Evolutionary conservation across 2,113 vertebrate species (phyloP), one percentile per base, ranked within the genome.

Genomic region (Chaetodon auriga): DNA sequence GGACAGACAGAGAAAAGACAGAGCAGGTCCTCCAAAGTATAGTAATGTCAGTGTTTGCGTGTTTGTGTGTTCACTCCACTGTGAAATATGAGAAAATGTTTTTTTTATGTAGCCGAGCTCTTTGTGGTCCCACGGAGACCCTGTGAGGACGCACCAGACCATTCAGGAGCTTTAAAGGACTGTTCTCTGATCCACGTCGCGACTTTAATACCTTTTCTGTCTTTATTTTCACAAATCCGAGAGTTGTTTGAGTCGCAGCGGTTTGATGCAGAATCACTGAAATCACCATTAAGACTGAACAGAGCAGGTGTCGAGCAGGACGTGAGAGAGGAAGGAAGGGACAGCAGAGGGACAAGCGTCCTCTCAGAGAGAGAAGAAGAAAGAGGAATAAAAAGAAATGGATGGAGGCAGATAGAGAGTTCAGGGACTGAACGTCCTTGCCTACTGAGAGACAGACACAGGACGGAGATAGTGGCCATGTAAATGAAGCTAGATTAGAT

Each of bases 401-500:
- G 21, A 81, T 54, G 48, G 43, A 65, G 30, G 73, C 41, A 58
- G 46, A 70, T 1, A 5, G 60, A 79, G 58, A 77, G 79, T 80
- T 78, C 54, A 53, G 64, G 45, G 49, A 83, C 51, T 30, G 35
- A 48, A 7, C 38, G 64, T 84, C 85, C 85, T 87, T 86, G 38
- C 23, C 70, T 18, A 21, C 25, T 35, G 54, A 66, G 66, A 61
- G 68, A 58, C 82, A 81, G 57, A 78, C 54, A 49, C 21, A 49
- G 65, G 35, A 48, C 68, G 7, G 62, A 86, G 83, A 88, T 88
- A 89, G 58, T 72, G 74, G 23, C 55, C 82, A 86, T 89, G 81
- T 74, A 78, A 82, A 89, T 86, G 23, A 80, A 41, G 54, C 89
- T 85, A 81, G 79, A 78, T 87, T 83, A 77, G 71, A 73, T 91